Evolutionary conservation across 2,113 vertebrate genomes (phyloP).

Genomic region (Neolamprologus sp.): DNA sequence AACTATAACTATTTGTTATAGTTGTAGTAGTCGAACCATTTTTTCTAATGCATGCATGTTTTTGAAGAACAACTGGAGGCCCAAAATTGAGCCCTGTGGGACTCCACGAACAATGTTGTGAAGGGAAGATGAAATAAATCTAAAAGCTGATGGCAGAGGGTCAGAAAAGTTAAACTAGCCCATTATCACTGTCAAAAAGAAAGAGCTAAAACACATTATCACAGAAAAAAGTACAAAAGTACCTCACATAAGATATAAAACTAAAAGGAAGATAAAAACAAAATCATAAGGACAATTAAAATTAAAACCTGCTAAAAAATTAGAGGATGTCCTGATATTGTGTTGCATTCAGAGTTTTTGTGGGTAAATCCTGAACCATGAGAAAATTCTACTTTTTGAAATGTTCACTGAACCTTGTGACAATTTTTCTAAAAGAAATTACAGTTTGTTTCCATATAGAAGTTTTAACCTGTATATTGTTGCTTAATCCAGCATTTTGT

Average conservation of each 20-base stretch:
- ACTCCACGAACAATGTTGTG: fast-evolving
- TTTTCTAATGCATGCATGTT: neutral
- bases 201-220: neutral
- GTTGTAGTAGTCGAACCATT: fast-evolving
- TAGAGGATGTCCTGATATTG: neutral
- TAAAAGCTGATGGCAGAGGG: neutral
- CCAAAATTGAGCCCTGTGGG: neutral
- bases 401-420: neutral
- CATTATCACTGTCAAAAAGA: neutral
- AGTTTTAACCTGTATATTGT: fast-evolving
- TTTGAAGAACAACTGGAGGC: neutral
- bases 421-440: neutral
- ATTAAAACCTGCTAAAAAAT: neutral
- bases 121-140: neutral
- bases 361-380: neutral
- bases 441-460: neutral
- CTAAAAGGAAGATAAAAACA: neutral
- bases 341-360: fast-evolving
- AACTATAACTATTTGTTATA: neutral
- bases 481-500: neutral
- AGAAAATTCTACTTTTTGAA: neutral
- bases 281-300: fast-evolving
- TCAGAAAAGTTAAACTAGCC: neutral
- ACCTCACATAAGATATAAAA: neutral
- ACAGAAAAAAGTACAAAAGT: neutral